Evolutionary conservation across 2,797 vertebrate species (phyloP).

Genomic region (Channallabes apus): DNA sequence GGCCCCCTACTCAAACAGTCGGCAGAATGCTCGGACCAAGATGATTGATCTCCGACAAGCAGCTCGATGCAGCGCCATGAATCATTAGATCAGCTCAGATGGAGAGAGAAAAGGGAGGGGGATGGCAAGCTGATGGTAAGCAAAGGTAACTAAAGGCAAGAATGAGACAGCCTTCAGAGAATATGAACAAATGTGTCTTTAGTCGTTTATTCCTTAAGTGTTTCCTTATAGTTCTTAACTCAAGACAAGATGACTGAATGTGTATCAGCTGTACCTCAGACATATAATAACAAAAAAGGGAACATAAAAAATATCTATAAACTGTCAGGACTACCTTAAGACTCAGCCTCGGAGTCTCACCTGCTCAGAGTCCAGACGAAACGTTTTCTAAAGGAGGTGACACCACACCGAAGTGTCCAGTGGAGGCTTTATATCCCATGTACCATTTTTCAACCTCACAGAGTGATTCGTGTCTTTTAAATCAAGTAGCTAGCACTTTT

Average conservation of each 20-base stretch:
- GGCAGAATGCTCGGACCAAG: conserved; percentile 76
- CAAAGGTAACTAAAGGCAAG: conserved; percentile 56
- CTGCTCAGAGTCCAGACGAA: background rate
- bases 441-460: conserved; percentile 15
- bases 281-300: conserved; percentile 17
- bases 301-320: conserved; percentile 19
- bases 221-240: conserved; percentile 32
- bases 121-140: conserved; percentile 47
- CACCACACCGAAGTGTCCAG: conserved; percentile 4
- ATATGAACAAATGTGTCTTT: conserved; percentile 73
- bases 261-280: conserved; percentile 20
- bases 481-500: conserved; percentile 2
- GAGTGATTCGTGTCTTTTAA: conserved; percentile 1
- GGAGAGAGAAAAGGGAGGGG: conserved; percentile 48
- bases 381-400: conserved; percentile 1
- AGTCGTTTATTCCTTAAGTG: conserved; percentile 49
- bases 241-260: conserved; percentile 18
- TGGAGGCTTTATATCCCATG: background rate
- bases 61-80: conserved; percentile 77
- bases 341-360: background rate
- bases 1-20: conserved; percentile 80
- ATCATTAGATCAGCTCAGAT: conserved; percentile 78
- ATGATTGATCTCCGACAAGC: conserved; percentile 85
- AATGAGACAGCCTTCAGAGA: conserved; percentile 73
- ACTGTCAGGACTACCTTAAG: conserved; percentile 18